A percentile compares a stretch with the other conserved stretches of the same genome.
Conservation (phyloP, 2,113 vertebrate genomes). For the Pogonocichla stellata region DNA sequence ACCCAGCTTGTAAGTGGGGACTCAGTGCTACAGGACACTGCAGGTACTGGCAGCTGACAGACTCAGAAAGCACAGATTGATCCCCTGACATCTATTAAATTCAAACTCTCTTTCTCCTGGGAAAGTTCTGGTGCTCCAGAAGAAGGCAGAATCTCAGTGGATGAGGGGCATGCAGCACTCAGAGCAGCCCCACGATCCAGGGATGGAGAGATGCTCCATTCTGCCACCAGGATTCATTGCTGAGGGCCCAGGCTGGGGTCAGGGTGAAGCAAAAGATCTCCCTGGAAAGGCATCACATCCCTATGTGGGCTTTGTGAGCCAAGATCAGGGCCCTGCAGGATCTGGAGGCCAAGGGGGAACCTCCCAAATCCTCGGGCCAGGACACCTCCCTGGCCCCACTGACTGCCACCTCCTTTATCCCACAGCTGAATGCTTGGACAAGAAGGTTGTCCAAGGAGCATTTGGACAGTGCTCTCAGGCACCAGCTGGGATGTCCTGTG, state of each 20-base stretch:
- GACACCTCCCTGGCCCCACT: neutral
- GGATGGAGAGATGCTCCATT: neutral
- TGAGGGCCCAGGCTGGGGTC: neutral
- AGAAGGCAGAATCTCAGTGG: neutral
- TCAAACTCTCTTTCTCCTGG: neutral
- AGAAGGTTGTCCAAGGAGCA: neutral
- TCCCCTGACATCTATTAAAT: neutral
- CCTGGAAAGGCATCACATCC: neutral
- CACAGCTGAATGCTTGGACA: neutral
- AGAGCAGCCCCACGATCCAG: fast-evolving
- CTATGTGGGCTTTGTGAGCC: neutral
- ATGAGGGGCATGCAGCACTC: neutral
- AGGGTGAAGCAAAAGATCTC: neutral
- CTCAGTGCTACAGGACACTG: neutral
- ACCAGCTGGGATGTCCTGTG: neutral
- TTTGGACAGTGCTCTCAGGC: neutral
- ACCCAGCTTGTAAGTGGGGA: neutral
- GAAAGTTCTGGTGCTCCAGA: neutral
- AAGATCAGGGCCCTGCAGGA: neutral
- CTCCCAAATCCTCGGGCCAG: neutral
- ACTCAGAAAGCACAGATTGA: neutral
- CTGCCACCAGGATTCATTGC: neutral
- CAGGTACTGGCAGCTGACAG: neutral
- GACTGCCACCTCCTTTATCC: neutral
- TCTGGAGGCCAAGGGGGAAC: neutral